phyloP scores from a whole-genome alignment of 2,113 vertebrate genomes.

The Tiliqua scincoides region DNA sequence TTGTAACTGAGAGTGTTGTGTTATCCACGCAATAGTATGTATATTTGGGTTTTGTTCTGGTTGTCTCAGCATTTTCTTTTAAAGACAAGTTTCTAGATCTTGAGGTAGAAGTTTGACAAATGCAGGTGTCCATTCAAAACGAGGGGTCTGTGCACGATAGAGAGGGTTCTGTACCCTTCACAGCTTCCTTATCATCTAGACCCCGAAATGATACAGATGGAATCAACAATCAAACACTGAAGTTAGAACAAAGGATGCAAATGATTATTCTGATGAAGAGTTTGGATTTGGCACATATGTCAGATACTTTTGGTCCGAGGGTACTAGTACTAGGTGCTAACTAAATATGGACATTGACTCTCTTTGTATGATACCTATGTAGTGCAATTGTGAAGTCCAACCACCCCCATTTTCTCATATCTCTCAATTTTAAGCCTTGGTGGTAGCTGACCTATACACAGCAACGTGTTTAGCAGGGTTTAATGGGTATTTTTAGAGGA shows the following conservation, averaged over 20 bases:
- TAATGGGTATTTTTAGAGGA: background rate
- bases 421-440: constrained; percentile 43
- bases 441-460: background rate
- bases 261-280: background rate
- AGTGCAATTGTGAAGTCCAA: background rate
- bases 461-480: too few relatives aligned
- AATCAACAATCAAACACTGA: background rate
- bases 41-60: background rate
- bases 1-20: background rate
- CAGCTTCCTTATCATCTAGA: background rate
- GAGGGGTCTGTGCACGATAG: background rate
- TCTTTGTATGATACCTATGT: background rate
- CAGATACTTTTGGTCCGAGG: background rate
- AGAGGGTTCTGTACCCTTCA: background rate
- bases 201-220: too few relatives aligned
- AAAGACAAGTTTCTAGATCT: background rate
- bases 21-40: background rate
- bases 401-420: constrained; percentile 39
- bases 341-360: background rate
- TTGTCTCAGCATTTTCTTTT: background rate
- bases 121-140: background rate
- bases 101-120: background rate
- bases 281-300: background rate
- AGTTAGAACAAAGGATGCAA: background rate
- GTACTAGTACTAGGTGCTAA: background rate